Conservation (phyloP, 2,797 vertebrate species). For the Selene dorsalis region DNA sequence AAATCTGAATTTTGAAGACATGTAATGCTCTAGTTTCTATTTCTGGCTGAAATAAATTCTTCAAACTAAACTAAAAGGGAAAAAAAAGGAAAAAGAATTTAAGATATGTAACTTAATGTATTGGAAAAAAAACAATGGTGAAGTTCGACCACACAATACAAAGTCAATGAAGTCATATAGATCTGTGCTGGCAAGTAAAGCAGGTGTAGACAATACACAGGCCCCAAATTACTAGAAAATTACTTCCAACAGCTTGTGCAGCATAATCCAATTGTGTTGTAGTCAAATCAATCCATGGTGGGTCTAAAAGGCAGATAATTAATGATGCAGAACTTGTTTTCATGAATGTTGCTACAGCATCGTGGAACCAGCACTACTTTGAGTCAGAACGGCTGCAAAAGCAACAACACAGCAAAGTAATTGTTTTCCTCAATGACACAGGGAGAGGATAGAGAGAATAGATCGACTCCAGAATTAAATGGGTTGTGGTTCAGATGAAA, state of each 20-base stretch:
- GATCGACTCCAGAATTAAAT: background rate
- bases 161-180: background rate
- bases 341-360: conserved; percentile 28
- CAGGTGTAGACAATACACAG: conserved; percentile 28
- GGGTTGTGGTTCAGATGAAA: conserved; percentile 10
- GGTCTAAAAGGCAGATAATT: conserved; percentile 50
- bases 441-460: background rate
- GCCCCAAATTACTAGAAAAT: conserved; percentile 26
- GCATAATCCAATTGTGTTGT: conserved; percentile 42
- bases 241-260: conserved; percentile 29
- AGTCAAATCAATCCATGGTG: conserved; percentile 46
- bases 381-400: conserved; percentile 25
- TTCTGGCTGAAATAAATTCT: background rate
- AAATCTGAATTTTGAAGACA: conserved; percentile 8
- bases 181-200: conserved; percentile 5
- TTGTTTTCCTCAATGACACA: conserved; percentile 26
- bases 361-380: conserved; percentile 18
- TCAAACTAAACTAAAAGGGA: background rate
- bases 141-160: background rate
- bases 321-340: conserved; percentile 52
- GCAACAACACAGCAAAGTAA: conserved; percentile 25
- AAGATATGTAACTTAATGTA: background rate
- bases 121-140: background rate
- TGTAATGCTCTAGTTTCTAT: background rate
- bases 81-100: background rate